A percentile compares a stretch with the other conserved stretches of the same genome.
Conservation (phyloP, 2,888 invertebrate genomes). For the Phorcus lineatus region DNA sequence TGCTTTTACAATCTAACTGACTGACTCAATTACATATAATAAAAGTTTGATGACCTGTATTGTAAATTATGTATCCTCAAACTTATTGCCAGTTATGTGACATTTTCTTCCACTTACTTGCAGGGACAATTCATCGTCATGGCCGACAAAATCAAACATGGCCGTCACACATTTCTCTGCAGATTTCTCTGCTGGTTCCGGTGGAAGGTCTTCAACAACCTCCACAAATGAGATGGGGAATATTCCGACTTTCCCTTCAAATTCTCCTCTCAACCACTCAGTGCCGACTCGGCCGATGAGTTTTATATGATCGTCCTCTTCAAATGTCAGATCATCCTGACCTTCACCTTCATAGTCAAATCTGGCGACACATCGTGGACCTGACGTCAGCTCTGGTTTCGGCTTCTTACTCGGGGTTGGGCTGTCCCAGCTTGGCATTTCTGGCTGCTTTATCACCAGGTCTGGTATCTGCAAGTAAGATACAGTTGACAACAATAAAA, state of each 20-base stretch:
- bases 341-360: conserved; percentile 71
- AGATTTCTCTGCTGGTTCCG: not conserved
- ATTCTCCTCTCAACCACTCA: conserved; percentile 71
- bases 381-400: conserved; percentile 27
- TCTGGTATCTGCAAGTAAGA: not conserved
- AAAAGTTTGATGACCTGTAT: too few species aligned
- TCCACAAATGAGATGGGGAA: conserved; percentile 77
- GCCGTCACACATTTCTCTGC: conserved; percentile 40
- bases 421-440: not conserved
- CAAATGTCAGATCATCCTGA: conserved; percentile 61
- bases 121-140: conserved; percentile 59
- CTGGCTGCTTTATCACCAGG: not conserved
- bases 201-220: conserved; percentile 62
- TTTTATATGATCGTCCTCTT: conserved; percentile 66
- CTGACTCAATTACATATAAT: too few species aligned
- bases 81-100: too few species aligned
- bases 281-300: conserved; percentile 56
- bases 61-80: too few species aligned
- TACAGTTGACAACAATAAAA: too few species aligned
- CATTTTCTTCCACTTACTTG: conserved; percentile 44
- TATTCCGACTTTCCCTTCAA: conserved; percentile 67
- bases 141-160: conserved; percentile 60
- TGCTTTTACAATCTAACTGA: too few species aligned
- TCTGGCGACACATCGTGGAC: conserved; percentile 68
- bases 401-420: not conserved